Conservation (phyloP, 2,888 invertebrate species). For the Calliphora vomitoria region DNA sequence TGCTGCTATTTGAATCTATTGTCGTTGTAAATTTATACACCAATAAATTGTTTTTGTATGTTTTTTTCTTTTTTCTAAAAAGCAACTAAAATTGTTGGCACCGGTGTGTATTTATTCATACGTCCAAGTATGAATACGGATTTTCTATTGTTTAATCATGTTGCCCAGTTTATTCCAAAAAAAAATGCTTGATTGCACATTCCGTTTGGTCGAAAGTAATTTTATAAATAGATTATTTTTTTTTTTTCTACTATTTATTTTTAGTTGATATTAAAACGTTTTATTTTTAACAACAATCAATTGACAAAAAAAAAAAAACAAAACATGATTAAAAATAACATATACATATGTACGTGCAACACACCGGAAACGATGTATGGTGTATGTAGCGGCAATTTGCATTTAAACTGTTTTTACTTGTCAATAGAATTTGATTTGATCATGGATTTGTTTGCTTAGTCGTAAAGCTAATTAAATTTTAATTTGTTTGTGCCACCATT, state of each 20-base stretch:
- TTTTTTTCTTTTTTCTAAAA: background rate
- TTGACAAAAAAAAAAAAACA: conserved; percentile 5
- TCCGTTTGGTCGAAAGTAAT: conserved; percentile 52
- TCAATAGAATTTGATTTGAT: conserved; percentile 14
- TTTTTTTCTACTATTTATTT: conserved; percentile 47
- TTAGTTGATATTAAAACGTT: conserved; percentile 53
- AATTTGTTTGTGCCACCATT: background rate
- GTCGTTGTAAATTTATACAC: conserved; percentile 57
- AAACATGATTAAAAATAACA: background rate
- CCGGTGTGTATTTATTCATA: conserved; percentile 17
- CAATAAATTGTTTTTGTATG: conserved; percentile 41
- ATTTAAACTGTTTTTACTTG: conserved; percentile 37
- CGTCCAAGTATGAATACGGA: conserved; percentile 15
- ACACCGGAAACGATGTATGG: conserved; percentile 63
- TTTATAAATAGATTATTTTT: conserved; percentile 63
- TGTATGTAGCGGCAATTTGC: conserved; percentile 50
- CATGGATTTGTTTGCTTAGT: background rate
- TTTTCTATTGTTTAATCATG: conserved; percentile 51
- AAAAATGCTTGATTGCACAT: conserved; percentile 57
- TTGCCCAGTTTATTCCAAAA: background rate
- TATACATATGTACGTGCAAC: background rate
- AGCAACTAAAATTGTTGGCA: conserved; percentile 33
- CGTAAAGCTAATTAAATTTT: conserved; percentile 13
- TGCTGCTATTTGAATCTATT: conserved; percentile 56
- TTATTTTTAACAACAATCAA: conserved; percentile 67